Base-by-base conservation (phyloP, 2,888 invertebrate genomes). In the Aporophyla nigra region DNA sequence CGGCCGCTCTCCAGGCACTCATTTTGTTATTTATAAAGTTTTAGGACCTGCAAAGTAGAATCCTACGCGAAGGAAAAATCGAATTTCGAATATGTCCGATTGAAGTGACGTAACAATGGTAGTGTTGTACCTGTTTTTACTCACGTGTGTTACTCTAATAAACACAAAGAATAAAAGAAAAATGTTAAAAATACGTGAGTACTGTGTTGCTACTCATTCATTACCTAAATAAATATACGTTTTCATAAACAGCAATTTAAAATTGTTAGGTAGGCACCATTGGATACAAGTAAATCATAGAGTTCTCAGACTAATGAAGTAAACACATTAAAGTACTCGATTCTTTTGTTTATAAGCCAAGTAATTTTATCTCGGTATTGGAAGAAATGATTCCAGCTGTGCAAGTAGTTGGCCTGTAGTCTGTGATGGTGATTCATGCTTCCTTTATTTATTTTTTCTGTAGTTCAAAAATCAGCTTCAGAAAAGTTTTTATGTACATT, bases 1-100 rank as follows among this genome's bases (percentile, higher is more conserved):
- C 98, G 87, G 97, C 98, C 96, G 98, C 97, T 96, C 98, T 98
- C 98, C 98, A 98, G 92, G 98, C 98, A 95, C 98, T 97, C 98
- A 98, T 98, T 92, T 86, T 66, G 56, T 24, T 58, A 61, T 54
- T 76, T 71, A 72, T 67, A 82, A 49, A 59, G 43, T 63, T 71
- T 56, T 68, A 62, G 12, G 49, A 81, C 27, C 66, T 51, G 73
- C 71, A 79, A 85, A 76, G 53, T 74, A 65, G 49, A 74, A 71
- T 70, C 53, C 56, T 51, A n/a, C 2, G 5, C 76, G 71, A 68
- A 56, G 24, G 27, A 63, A 74, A 78, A 80, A 83, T 85, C 72
- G 78, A 78, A 85, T 71, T 77, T 71, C n/a, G 56, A 63, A n/a
- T 59, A 75, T 72, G 74, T 72, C 76, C 14, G 59, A 75, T 43